Conservation (phyloP, 2,888 invertebrate species). For the Dicyrtomina minuta region DNA sequence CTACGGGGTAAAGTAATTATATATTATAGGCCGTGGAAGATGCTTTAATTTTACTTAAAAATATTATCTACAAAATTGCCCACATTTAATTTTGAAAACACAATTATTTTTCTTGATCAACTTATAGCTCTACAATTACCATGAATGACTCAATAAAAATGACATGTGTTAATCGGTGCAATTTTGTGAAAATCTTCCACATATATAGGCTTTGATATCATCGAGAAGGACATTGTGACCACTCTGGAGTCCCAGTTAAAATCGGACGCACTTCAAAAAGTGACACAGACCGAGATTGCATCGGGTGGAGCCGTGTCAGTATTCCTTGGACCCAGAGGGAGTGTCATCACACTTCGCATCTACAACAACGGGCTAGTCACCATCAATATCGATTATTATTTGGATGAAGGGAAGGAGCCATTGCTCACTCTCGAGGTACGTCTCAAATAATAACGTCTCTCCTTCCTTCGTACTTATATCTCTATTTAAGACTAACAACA, state of each 20-base stretch:
- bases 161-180: too few relatives aligned
- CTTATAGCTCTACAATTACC: too few relatives aligned
- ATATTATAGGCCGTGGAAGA: too few relatives aligned
- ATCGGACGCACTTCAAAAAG: slow-evolving; percentile 57
- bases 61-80: too few relatives aligned
- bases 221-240: slow-evolving; percentile 39
- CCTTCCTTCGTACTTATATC: not conserved
- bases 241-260: slow-evolving; percentile 45
- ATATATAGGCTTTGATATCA: not conserved
- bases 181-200: too few relatives aligned
- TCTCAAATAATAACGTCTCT: too few relatives aligned
- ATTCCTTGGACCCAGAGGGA: slow-evolving; percentile 70
- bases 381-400: slow-evolving; percentile 79
- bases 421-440: slow-evolving; percentile 74
- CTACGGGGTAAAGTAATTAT: too few relatives aligned
- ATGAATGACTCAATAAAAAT: too few relatives aligned
- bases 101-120: too few relatives aligned
- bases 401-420: slow-evolving; percentile 71
- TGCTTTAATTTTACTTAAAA: too few relatives aligned
- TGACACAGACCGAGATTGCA: slow-evolving; percentile 68
- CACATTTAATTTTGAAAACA: too few relatives aligned
- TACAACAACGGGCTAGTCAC: slow-evolving; percentile 76
- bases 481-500: too few relatives aligned
- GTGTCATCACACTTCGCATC: slow-evolving; percentile 69
- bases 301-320: slow-evolving; percentile 69